Evolutionary conservation across 2,113 vertebrate genomes (phyloP).

Genomic region (Salvator merianae): DNA sequence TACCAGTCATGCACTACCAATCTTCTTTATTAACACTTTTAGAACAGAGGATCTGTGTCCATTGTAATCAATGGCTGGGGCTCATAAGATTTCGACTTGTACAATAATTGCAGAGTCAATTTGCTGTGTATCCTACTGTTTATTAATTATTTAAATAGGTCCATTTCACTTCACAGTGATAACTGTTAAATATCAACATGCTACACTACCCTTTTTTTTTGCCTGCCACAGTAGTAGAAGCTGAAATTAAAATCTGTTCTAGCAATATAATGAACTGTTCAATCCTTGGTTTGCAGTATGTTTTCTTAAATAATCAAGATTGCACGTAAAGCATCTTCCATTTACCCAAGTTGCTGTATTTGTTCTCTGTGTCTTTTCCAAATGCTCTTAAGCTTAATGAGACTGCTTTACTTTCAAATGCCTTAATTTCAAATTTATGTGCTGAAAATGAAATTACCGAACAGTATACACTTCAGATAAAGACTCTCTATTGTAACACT

Average conservation of each 20-base stretch:
- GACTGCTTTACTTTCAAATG: neutral
- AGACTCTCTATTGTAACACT: neutral
- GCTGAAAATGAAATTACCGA: neutral
- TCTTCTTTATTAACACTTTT: too few relatives aligned
- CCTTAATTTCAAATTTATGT: neutral
- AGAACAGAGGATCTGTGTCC: too few relatives aligned
- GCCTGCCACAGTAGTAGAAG: neutral
- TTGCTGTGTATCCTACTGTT: neutral
- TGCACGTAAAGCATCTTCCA: neutral
- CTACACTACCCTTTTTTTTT: neutral
- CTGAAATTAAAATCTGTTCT: neutral
- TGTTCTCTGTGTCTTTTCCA: neutral
- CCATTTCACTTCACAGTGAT: neutral
- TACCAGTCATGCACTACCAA: too few relatives aligned
- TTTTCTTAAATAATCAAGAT: neutral
- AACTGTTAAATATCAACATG: slow-evolving; percentile 1
- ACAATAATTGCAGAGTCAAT: neutral
- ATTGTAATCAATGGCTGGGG: too few relatives aligned
- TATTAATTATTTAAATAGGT: slow-evolving; percentile 10
- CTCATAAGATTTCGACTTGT: too few relatives aligned
- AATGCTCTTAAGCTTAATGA: neutral
- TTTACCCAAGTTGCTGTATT: slow-evolving; percentile 1
- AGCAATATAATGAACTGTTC: neutral
- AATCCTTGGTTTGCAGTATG: neutral
- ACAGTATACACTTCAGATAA: neutral